Evolutionary conservation across 2,113 vertebrate genomes (phyloP).

Genomic region (Psilopsiagon aurifrons): DNA sequence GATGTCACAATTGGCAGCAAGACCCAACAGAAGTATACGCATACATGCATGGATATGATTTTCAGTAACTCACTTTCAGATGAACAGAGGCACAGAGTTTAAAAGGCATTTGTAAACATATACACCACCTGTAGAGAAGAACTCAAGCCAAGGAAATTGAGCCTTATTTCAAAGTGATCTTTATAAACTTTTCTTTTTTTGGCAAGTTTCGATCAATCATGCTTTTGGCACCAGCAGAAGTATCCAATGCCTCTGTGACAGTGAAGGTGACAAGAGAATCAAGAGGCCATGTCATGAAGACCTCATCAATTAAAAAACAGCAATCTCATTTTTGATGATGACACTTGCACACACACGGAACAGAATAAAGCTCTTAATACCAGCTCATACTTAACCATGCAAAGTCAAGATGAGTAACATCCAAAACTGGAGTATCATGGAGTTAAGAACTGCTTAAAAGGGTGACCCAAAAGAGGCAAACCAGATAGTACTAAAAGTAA

Average conservation of each 20-base stretch:
- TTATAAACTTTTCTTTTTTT: background rate
- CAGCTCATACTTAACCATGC: background rate
- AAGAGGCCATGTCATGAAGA: background rate
- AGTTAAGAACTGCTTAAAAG: background rate
- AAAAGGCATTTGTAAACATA: background rate
- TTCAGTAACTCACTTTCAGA: background rate
- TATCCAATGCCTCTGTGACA: accelerated
- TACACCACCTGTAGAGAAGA: background rate
- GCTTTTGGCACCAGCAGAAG: background rate
- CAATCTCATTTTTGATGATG: background rate
- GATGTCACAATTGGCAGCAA: background rate
- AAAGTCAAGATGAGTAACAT: background rate
- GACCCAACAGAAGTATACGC: background rate
- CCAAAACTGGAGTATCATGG: background rate
- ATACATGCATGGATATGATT: background rate
- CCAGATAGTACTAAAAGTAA: background rate
- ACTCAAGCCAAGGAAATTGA: background rate
- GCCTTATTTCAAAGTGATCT: background rate
- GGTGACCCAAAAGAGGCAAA: background rate
- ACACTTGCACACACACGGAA: background rate
- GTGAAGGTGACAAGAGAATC: background rate
- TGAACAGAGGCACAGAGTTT: background rate
- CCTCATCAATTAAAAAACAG: background rate
- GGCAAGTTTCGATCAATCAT: background rate
- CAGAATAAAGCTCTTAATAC: background rate